Percentiles rank a stretch among this genome's conserved stretches.
Evolutionary conservation across 2,888 invertebrate genomes (phyloP).

Genomic region (Cistogaster globosa): DNA sequence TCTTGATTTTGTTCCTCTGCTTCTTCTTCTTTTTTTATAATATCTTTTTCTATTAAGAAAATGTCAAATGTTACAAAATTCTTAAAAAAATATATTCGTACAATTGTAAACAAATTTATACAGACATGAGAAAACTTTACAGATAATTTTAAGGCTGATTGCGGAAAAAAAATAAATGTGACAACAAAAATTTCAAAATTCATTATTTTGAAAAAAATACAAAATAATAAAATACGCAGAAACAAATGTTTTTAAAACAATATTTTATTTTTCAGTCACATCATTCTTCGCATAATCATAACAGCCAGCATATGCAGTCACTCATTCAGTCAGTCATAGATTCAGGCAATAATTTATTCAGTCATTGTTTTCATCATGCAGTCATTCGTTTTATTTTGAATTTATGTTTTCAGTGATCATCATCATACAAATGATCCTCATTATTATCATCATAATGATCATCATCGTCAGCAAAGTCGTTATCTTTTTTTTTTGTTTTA

Average conservation of each 20-base stretch:
- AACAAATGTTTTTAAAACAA: conserved; percentile 32
- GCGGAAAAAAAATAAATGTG: conserved; percentile 18
- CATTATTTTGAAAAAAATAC: conserved; percentile 32
- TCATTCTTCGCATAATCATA: conserved; percentile 2
- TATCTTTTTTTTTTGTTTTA: background rate
- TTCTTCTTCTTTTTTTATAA: background rate
- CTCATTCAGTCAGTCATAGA: background rate
- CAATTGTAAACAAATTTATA: conserved; percentile 19
- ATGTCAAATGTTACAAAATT: conserved; percentile 59
- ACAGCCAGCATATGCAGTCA: conserved; percentile 18
- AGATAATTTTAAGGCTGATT: conserved; percentile 20
- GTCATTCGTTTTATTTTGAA: no score
- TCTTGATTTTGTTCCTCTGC: background rate
- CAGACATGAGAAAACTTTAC: background rate
- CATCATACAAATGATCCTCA: background rate
- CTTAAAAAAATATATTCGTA: conserved; percentile 27
- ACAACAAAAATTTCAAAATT: conserved; percentile 34
- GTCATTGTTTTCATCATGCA: background rate
- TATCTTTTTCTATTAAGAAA: conserved; percentile 31
- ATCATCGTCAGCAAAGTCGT: background rate
- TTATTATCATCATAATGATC: background rate
- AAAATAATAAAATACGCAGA: conserved; percentile 1
- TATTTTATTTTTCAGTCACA: conserved; percentile 42
- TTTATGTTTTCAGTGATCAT: background rate
- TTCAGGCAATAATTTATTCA: no score